Evolutionary conservation across 2,888 invertebrate species (phyloP).

Genomic region (Erpobdella octoculata): DNA sequence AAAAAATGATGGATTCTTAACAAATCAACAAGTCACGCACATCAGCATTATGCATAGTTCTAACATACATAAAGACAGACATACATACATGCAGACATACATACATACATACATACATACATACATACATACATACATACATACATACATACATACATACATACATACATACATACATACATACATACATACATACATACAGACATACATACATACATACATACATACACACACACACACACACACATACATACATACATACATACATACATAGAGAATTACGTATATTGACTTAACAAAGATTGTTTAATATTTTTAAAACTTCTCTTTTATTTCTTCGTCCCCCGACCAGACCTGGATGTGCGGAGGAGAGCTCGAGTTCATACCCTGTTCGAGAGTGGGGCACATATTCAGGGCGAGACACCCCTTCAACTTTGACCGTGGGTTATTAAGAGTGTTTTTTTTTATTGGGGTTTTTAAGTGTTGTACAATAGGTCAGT

Average conservation of each 20-base stretch:
- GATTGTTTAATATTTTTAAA: no score
- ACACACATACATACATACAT: conserved; percentile 20
- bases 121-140: no score
- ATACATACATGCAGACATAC: no score
- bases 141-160: conserved; percentile 18
- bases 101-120: no score
- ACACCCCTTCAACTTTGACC: conserved; percentile 74
- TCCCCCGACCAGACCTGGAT: conserved; percentile 58
- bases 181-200: conserved; percentile 11
- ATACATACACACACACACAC: conserved; percentile 19
- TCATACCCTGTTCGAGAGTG: conserved; percentile 85
- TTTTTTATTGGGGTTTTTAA: no score
- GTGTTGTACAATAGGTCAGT: no score
- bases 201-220: conserved; percentile 19
- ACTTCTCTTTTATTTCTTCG: no score
- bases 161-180: conserved; percentile 4
- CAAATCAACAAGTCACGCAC: no score
- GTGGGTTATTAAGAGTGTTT: conserved; percentile 11
- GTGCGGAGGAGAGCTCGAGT: conserved; percentile 84
- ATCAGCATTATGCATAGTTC: no score
- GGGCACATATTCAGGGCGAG: conserved; percentile 88
- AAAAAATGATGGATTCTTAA: no score
- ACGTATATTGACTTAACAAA: not conserved
- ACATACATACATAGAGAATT: no score
- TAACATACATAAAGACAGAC: no score